Percentiles rank a stretch among this genome's conserved stretches.
These are phyloP conservation scores for Dioctria linearis DNA, from an alignment of 2,888 invertebrate species.

Conservation along the genomic window DNA sequence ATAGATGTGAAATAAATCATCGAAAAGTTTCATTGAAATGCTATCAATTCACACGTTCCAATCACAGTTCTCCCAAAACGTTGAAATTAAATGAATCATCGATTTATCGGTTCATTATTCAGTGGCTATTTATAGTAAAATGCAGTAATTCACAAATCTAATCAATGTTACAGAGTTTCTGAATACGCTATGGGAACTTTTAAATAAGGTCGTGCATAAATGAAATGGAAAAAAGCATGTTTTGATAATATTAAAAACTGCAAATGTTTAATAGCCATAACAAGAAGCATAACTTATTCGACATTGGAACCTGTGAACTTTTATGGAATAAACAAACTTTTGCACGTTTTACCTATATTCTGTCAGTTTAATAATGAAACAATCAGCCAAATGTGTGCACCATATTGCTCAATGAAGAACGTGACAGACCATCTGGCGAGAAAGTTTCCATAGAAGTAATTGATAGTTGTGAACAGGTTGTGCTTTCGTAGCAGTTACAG, in stretches of 20 bases:
- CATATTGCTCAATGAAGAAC: slow-evolving; percentile 6
- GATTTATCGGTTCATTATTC: background rate
- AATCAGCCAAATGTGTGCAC: slow-evolving; percentile 38
- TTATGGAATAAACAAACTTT: slow-evolving; percentile 21
- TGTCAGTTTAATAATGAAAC: slow-evolving; percentile 34
- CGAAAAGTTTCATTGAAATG: too few species aligned
- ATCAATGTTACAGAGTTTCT: background rate
- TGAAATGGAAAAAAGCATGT: slow-evolving; percentile 1
- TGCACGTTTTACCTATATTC: slow-evolving; percentile 13
- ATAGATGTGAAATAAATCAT: too few species aligned
- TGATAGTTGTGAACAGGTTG: slow-evolving; percentile 38
- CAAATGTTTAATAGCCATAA: slow-evolving; percentile 26
- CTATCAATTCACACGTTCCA: too few species aligned
- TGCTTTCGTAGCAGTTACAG: background rate
- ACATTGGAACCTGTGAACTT: slow-evolving; percentile 9
- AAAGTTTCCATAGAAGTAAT: slow-evolving; percentile 43
- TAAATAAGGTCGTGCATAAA: slow-evolving; percentile 2
- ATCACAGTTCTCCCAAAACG: too few species aligned
- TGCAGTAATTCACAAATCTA: slow-evolving; percentile 32
- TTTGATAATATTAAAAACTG: slow-evolving; percentile 37
- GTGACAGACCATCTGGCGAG: slow-evolving; percentile 45
- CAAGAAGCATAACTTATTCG: background rate
- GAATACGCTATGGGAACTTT: slow-evolving; percentile 13
- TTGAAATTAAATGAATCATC: slow-evolving; percentile 1
- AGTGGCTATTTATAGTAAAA: slow-evolving; percentile 28